Base-by-base conservation (phyloP, 2,797 vertebrate species). In the Bovichtus diacanthus region DNA sequence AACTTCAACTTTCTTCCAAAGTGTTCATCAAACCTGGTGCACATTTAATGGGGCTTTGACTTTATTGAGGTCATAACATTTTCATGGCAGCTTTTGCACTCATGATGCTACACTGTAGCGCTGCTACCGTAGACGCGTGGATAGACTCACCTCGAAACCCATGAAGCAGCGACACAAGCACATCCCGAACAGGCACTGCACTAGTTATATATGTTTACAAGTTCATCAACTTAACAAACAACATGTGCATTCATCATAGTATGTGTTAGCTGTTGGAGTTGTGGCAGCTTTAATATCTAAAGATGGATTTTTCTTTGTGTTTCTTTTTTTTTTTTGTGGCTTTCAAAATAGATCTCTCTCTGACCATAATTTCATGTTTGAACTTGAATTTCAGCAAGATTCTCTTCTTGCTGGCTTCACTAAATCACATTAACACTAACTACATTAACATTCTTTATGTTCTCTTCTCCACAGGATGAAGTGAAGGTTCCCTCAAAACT, bases 401-500 rank as follows among this genome's bases (percentile, higher is more conserved):
- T 23, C 18, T 58, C 11, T 23, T 56, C 11, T 43, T 65, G 2
- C 7, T 55, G 13, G 4, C 16, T 75, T 18, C 5, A 27, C 13
- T 64, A 50, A 76, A 49, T 47, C 58, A 10, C 36, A 39, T 51
- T 15, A 16, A 50, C n/a, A 36, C 25, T 19, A 11, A 8, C 8
- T 38, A 1, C 6, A 58, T 16, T 73, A 34, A 85, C 27, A 38
- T 13, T 53, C 11, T 50, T 39, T 54, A 0, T 87, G 47, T 80
- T 72, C 21, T 87, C 4, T 70, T 76, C 36, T 81, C 71, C 44
- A 47, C 92, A 99, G 98, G 98, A 99, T 87, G 98, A 99, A 78
- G 96, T 97, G 84, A 99, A 99, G 88, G 83, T 99, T 60, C 95
- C 97, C 0, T 96, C 97, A 29, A 99, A 96, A 79, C 89, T 99